phyloP scores from a whole-genome alignment of 2,888 invertebrate species.

The Nemapogon koenigi region DNA sequence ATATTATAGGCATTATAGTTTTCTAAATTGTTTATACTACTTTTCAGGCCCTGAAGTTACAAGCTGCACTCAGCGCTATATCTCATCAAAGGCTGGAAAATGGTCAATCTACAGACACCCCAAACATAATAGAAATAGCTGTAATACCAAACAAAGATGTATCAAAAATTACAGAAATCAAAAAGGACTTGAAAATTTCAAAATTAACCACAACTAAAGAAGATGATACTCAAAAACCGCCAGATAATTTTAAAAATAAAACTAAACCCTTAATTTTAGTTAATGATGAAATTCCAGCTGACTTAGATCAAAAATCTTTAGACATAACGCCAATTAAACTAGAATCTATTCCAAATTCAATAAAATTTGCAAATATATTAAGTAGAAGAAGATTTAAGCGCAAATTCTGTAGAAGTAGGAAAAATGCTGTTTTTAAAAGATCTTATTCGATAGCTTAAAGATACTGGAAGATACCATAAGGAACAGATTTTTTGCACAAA shows the following conservation, averaged over 20 bases:
- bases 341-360: constrained; percentile 32
- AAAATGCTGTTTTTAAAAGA: constrained; percentile 44
- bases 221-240: not conserved
- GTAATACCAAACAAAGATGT: constrained; percentile 32
- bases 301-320: constrained; percentile 28
- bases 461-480: too few relatives aligned
- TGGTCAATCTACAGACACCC: constrained; percentile 26
- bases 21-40: not conserved
- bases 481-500: too few relatives aligned
- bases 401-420: constrained; percentile 40
- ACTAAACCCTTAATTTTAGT: constrained; percentile 46
- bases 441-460: constrained; percentile 48
- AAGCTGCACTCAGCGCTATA: constrained; percentile 33
- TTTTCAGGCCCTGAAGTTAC: constrained; percentile 43
- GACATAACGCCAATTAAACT: constrained; percentile 20
- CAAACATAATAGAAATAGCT: constrained; percentile 35
- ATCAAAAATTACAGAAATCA: constrained; percentile 1
- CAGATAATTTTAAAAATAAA: constrained; percentile 5
- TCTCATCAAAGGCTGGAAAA: constrained; percentile 21
- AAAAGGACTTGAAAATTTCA: constrained; percentile 4
- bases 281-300: constrained; percentile 48
- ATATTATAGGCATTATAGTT: too few relatives aligned
- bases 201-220: constrained; percentile 4
- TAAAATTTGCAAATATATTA: constrained; percentile 36
- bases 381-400: constrained; percentile 38